A percentile compares a stretch with the other conserved stretches of the same genome.
These are phyloP conservation scores for Glaucomys volans DNA, from an alignment of 2,113 vertebrate genomes.

Conservation along the genomic window DNA sequence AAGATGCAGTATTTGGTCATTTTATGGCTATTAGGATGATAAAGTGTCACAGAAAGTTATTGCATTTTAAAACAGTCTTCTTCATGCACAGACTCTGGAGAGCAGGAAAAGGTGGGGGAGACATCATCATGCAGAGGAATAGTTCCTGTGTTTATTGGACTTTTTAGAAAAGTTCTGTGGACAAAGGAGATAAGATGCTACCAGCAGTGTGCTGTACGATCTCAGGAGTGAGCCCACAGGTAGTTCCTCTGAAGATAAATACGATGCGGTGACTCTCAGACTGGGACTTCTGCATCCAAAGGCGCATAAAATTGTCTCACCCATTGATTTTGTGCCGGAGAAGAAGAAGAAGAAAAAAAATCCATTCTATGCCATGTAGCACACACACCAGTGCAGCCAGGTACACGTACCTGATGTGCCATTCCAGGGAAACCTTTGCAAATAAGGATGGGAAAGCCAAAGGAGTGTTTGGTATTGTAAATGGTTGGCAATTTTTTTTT, in stretches of 20 bases:
- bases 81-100: not conserved
- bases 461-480: not conserved
- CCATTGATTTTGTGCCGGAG: not conserved
- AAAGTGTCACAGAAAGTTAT: not conserved
- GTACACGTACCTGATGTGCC: too few relatives aligned
- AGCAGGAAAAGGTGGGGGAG: not conserved
- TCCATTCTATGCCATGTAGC: not conserved
- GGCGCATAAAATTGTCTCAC: not conserved
- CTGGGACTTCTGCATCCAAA: not conserved
- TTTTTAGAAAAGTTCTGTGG: constrained; percentile 16
- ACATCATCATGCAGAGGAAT: not conserved
- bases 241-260: not conserved
- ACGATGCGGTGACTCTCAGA: not conserved
- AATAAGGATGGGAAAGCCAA: not conserved
- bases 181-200: not conserved
- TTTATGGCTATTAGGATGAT: constrained; percentile 48
- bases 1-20: not conserved
- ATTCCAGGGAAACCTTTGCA: not conserved
- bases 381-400: not conserved
- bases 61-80: constrained; percentile 24
- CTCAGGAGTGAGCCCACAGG: not conserved
- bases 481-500: not conserved
- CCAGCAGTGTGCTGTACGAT: not conserved
- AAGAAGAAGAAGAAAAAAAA: not conserved
- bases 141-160: not conserved